Percentiles rank a stretch among this genome's conserved stretches.
phyloP scores from a whole-genome alignment of 2,888 invertebrate species.

The Amblyjoppa proteus region DNA sequence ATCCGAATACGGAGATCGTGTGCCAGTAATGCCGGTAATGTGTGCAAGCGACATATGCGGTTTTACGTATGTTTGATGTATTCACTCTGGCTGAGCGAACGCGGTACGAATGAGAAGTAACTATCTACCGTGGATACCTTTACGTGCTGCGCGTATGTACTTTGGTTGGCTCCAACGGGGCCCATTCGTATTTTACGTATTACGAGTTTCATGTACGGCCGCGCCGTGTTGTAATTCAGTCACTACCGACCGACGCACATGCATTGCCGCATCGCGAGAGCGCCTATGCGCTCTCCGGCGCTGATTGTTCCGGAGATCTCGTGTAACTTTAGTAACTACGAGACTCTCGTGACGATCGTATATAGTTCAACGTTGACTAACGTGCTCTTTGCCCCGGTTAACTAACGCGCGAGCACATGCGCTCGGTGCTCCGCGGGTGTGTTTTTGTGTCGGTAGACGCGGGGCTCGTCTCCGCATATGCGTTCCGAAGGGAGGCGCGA shows the following conservation, averaged over 20 bases:
- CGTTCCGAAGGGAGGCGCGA: not conserved
- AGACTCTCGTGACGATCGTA: slow-evolving; percentile 41
- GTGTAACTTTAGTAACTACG: slow-evolving; percentile 51
- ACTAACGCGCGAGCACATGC: slow-evolving; percentile 19
- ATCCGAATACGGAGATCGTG: not conserved
- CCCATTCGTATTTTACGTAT: slow-evolving; percentile 23
- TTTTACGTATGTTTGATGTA: slow-evolving; percentile 51
- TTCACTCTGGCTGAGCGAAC: not conserved
- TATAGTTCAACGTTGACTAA: slow-evolving; percentile 28
- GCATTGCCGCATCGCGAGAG: not conserved
- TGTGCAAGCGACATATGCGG: slow-evolving; percentile 32
- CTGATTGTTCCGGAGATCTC: slow-evolving; percentile 53
- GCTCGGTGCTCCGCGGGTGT: not conserved
- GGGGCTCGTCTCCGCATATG: slow-evolving; percentile 1
- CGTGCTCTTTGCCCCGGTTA: slow-evolving; percentile 51
- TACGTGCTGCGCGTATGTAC: not conserved
- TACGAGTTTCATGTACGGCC: slow-evolving; percentile 18
- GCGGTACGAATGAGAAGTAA: not conserved
- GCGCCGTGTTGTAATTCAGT: slow-evolving; percentile 27
- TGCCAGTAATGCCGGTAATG: not conserved
- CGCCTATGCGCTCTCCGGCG: not conserved
- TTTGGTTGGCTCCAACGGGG: not conserved
- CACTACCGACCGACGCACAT: not conserved
- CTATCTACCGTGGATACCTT: not conserved
- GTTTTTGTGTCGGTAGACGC: slow-evolving; percentile 18